A percentile compares a stretch with the other conserved stretches of the same genome.
Evolutionary conservation across 2,113 vertebrate genomes (phyloP).

Genomic region (Bujurquina vittata): DNA sequence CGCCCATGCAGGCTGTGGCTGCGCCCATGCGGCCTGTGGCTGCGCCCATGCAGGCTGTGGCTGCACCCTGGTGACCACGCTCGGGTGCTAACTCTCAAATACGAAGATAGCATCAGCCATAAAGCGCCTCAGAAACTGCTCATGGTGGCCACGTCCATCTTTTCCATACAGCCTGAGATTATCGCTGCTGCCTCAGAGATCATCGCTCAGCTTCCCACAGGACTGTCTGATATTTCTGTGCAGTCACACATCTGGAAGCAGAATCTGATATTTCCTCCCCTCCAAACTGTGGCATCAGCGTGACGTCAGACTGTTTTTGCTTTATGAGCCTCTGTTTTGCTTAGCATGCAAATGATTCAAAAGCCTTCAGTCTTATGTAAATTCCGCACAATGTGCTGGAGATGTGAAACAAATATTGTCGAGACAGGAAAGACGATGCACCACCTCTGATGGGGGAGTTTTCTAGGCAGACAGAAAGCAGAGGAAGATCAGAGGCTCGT

Average conservation of each 20-base stretch:
- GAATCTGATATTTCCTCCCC: not conserved
- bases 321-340: not conserved
- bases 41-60: not conserved
- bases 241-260: not conserved
- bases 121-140: not conserved
- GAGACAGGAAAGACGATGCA: not conserved
- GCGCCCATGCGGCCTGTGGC: too few species aligned
- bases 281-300: not conserved
- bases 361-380: not conserved
- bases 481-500: not conserved
- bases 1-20: not conserved
- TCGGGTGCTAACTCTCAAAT: not conserved
- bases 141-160: accelerated
- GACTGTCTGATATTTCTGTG: not conserved
- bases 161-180: not conserved
- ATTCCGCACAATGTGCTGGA: not conserved
- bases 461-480: not conserved
- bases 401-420: not conserved
- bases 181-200: not conserved
- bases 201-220: not conserved
- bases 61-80: not conserved
- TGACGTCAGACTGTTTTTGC: not conserved
- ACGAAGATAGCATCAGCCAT: not conserved
- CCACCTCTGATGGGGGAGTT: not conserved
- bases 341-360: not conserved